Base-by-base conservation (phyloP, 2,113 vertebrate species). In the Halichoeres trimaculatus region DNA sequence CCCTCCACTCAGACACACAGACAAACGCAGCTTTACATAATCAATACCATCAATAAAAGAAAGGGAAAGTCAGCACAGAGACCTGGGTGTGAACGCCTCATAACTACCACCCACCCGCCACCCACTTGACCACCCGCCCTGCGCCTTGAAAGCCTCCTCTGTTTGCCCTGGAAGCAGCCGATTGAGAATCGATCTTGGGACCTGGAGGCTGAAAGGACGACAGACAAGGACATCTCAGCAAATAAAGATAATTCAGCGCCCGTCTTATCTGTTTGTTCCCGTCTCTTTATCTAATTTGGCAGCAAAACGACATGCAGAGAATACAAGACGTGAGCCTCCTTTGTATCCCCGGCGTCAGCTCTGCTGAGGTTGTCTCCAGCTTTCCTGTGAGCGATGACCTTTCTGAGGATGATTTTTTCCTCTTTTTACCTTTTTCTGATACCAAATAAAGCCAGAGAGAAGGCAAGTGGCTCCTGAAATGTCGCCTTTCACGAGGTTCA, bases 281-380 rank as follows among this genome's bases (percentile, higher is more conserved):
- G 84, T 91, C 87, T 80, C 80, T 89, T 81, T 77, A 87, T 88
- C 88, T 88, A 67, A 88, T 88, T 87, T 80, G 38, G 48, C 83
- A 41, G 63, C 40, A 67, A 66, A 75, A 41, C 45, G 51, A 47
- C 64, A 68, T 24, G 69, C 58, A 50, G 48, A 41, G 16, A 70
- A 75, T 36, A 71, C 56, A 23, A 65, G 70, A 62, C 62, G 69
- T 34, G 41, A 38, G 48, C 53, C 52, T 47, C n/a, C 40, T 71
- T 72, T 74, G 71, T 63, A 58, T 52, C 67, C 56, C 14, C 51
- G n/a, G n/a, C 71, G 53, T 23, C 72, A 9, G 64, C 26, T 60
- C 69, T 57, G 63, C 22, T 50, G 34, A 66, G 59, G 38, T 56
- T 66, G 60, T 24, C 67, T 43, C 65, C 59, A 1, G 52, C 66